These are phyloP conservation scores for Linurgus olivaceus DNA, from an alignment of 2,797 vertebrate species.

Conservation along the genomic window DNA sequence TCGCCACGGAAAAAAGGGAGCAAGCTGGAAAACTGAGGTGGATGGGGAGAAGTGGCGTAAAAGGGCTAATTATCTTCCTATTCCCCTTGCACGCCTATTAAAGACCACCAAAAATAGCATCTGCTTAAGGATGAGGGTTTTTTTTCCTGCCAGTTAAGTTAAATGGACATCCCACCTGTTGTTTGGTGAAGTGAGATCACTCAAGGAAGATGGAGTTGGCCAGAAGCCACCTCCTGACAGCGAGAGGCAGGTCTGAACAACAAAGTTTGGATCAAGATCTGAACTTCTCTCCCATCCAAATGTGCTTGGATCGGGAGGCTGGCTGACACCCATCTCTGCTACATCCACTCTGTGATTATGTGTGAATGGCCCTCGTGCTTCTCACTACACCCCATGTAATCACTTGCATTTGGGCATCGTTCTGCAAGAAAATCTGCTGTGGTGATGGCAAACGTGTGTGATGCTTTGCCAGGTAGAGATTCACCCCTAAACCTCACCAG, in stretches of 20 bases:
- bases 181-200: conserved; percentile 28
- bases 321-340: conserved; percentile 38
- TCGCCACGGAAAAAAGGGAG: neutral
- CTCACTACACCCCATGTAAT: neutral
- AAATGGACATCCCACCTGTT: conserved; percentile 33
- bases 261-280: conserved; percentile 51
- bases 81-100: neutral
- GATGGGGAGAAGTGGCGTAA: neutral
- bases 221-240: conserved; percentile 37
- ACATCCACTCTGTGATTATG: conserved; percentile 43
- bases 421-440: conserved; percentile 38
- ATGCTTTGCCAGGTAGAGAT: neutral
- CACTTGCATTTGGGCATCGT: conserved; percentile 43
- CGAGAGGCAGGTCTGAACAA: conserved; percentile 20
- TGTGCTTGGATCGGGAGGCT: conserved; percentile 3
- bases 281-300: conserved; percentile 21
- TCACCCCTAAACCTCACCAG: neutral
- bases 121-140: neutral
- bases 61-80: conserved; percentile 61
- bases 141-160: neutral
- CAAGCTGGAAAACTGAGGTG: neutral
- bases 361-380: conserved; percentile 39
- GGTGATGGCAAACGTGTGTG: neutral
- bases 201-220: conserved; percentile 15
- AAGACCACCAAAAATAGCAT: conserved; percentile 51